Conservation (phyloP, 1,140 invertebrate genomes). For the Gryon sp. region DNA sequence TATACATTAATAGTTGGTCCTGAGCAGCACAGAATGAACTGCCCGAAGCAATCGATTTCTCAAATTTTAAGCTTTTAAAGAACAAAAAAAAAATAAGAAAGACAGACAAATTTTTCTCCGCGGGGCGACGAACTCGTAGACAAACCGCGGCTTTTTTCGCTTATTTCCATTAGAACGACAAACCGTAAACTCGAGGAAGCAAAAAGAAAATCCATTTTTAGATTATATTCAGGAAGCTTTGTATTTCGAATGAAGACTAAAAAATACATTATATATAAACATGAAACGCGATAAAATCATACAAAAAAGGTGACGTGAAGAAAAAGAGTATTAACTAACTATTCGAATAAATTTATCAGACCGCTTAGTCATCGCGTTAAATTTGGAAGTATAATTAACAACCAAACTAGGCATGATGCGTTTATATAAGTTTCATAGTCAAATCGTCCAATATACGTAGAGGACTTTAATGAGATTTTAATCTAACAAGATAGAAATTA, state of each 20-base stretch:
- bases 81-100: conserved; percentile 19
- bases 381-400: conserved; percentile 60
- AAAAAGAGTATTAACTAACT: conserved; percentile 10
- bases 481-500: conserved; percentile 21
- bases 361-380: conserved; percentile 56
- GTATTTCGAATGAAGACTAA: conserved; percentile 59
- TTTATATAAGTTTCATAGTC: conserved; percentile 65
- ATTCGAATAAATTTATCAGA: conserved; percentile 43
- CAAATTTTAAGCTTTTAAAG: conserved; percentile 61
- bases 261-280: conserved; percentile 31
- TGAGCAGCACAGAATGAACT: conserved; percentile 62
- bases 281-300: conserved; percentile 8
- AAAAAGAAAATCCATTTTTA: conserved; percentile 58
- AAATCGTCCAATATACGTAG: conserved; percentile 63
- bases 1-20: conserved; percentile 62
- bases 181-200: conserved; percentile 36
- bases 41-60: conserved; percentile 62
- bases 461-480: conserved; percentile 55
- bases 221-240: conserved; percentile 64
- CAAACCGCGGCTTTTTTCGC: conserved; percentile 56
- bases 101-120: conserved; percentile 51
- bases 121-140: conserved; percentile 44
- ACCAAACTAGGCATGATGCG: conserved; percentile 62
- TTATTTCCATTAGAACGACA: conserved; percentile 62
- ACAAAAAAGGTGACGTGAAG: conserved; percentile 9